Percentiles rank a stretch among this genome's conserved stretches.
These are phyloP conservation scores for Helicorthomorpha holstii DNA, from an alignment of 1,140 invertebrate species.

Conservation along the genomic window DNA sequence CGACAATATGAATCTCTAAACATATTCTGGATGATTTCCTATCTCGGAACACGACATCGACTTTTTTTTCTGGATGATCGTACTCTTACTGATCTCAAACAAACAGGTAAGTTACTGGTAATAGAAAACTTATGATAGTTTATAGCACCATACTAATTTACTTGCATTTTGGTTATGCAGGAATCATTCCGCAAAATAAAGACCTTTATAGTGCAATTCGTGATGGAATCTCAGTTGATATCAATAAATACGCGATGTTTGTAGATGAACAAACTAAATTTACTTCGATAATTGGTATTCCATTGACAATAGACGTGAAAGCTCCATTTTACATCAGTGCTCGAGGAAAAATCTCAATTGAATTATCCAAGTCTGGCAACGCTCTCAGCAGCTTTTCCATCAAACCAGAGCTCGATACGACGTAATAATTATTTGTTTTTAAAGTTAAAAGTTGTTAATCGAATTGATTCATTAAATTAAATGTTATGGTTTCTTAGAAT, in stretches of 20 bases:
- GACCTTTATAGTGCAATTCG: not conserved
- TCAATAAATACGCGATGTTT: not conserved
- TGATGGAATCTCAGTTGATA: not conserved
- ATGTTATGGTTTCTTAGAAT: no score
- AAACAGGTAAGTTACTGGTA: not conserved
- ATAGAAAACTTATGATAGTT: not conserved
- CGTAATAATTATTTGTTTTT: no score
- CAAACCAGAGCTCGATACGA: not conserved
- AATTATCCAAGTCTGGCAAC: not conserved
- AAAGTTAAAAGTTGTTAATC: no score
- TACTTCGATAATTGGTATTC: not conserved
- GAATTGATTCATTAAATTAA: no score
- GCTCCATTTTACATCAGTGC: not conserved
- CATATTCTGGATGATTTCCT: not conserved
- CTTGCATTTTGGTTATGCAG: not conserved
- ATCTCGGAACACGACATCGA: not conserved
- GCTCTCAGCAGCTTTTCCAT: not conserved
- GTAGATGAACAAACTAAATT: not conserved
- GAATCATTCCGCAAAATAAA: not conserved
- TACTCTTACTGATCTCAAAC: not conserved
- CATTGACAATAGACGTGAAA: not conserved
- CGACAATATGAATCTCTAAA: not conserved
- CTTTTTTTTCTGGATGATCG: not conserved
- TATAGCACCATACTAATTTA: not conserved
- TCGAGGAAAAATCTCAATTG: not conserved